These are phyloP conservation scores for Mormyrops boulengeri DNA, from an alignment of 2,797 vertebrate genomes.

Conservation along the genomic window DNA sequence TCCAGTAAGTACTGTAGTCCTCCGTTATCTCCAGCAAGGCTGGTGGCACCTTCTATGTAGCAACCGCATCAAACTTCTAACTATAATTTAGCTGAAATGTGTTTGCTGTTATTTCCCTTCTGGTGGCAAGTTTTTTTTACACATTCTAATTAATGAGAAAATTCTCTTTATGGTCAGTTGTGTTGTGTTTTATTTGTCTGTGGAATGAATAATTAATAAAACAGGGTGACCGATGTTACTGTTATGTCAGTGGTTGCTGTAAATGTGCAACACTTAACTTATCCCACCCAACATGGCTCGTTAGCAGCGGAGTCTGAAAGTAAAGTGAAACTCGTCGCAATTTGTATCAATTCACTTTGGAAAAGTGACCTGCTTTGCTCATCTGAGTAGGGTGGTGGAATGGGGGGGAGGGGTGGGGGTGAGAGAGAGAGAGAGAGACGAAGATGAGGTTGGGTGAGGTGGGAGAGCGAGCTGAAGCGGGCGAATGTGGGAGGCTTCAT, in stretches of 20 bases:
- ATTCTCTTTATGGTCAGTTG: neutral
- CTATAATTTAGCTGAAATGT: neutral
- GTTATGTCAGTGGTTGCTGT: neutral
- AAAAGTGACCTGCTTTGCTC: neutral
- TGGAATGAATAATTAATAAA: neutral
- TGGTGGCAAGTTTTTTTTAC: neutral
- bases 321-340: neutral
- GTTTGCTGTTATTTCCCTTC: neutral
- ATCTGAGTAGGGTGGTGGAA: neutral
- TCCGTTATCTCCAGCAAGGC: neutral
- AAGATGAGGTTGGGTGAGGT: constrained; percentile 6
- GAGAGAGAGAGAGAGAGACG: neutral
- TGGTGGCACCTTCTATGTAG: neutral
- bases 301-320: neutral
- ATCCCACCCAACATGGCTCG: neutral
- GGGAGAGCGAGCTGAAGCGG: constrained; percentile 4
- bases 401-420: neutral
- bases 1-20: constrained; percentile 66
- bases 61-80: neutral
- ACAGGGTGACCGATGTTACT: neutral
- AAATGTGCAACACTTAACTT: neutral
- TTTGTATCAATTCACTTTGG: neutral
- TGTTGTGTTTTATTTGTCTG: neutral
- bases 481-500: neutral
- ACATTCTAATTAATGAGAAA: neutral